A percentile compares a stretch with the other conserved stretches of the same genome.
Conservation (phyloP, 1,140 invertebrate species). For the Eriosoma lanigerum region DNA sequence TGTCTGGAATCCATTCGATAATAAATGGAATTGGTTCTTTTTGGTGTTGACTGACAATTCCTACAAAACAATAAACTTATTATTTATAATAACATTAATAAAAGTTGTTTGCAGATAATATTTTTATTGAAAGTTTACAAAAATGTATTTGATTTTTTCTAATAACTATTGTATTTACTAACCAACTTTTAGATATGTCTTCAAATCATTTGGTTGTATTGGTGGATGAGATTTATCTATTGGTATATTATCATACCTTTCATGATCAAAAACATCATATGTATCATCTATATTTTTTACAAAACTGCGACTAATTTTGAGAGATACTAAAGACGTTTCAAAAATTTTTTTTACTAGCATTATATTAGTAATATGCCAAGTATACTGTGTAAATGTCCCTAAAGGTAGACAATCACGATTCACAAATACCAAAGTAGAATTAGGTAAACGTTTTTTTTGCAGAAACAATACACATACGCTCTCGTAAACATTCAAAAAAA, state of each 20-base stretch:
- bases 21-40: constrained; percentile 70
- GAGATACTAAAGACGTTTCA: constrained; percentile 68
- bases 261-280: constrained; percentile 65
- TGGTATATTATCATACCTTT: constrained; percentile 62
- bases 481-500: constrained; percentile 73
- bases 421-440: constrained; percentile 64
- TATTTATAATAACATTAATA: constrained; percentile 49
- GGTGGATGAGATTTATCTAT: constrained; percentile 61
- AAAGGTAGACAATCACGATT: constrained; percentile 67
- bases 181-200: constrained; percentile 75
- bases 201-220: constrained; percentile 69
- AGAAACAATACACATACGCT: constrained; percentile 67
- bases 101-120: constrained; percentile 36
- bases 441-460: constrained; percentile 71
- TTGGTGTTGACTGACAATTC: constrained; percentile 61
- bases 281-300: constrained; percentile 69
- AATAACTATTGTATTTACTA: constrained; percentile 52
- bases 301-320: constrained; percentile 70
- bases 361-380: constrained; percentile 75
- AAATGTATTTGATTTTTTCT: background rate
- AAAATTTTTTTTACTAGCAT: constrained; percentile 76
- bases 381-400: constrained; percentile 73
- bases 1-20: constrained; percentile 77
- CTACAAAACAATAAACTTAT: constrained; percentile 58
- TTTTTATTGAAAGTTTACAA: background rate